Evolutionary conservation across 2,797 vertebrate genomes (phyloP).

Genomic region (Megalops cyprinoides): DNA sequence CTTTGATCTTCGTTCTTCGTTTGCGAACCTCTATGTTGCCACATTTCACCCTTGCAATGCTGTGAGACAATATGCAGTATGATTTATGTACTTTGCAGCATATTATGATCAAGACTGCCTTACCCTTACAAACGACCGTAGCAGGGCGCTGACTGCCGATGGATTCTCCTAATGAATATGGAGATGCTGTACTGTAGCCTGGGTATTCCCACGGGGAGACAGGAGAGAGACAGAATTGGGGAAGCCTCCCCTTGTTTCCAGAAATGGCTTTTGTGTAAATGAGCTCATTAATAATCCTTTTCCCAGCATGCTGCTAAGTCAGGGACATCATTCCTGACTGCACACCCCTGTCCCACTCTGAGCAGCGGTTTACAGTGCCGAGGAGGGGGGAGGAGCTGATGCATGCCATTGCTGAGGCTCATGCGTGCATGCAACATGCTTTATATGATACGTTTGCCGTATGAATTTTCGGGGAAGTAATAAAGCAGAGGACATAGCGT

Average conservation of each 20-base stretch:
- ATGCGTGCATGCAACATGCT: neutral
- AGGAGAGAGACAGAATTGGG: neutral
- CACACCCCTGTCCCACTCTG: neutral
- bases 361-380: too few species aligned
- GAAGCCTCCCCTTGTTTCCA: neutral
- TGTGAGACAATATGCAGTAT: too few species aligned
- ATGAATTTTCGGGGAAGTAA: neutral
- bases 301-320: conserved; percentile 2
- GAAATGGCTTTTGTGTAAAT: neutral
- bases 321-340: neutral
- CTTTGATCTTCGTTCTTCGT: too few species aligned
- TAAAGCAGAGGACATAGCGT: too few species aligned
- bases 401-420: neutral
- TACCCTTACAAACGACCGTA: too few species aligned
- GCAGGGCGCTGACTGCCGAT: neutral
- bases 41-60: too few species aligned
- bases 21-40: too few species aligned
- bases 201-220: neutral
- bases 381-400: neutral
- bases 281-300: conserved; percentile 21
- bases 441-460: neutral
- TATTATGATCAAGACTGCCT: too few species aligned
- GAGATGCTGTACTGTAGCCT: neutral
- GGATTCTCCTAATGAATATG: neutral
- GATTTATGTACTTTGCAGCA: neutral